Conservation (phyloP, 1,140 invertebrate genomes). For the Heterodera carotae region DNA sequence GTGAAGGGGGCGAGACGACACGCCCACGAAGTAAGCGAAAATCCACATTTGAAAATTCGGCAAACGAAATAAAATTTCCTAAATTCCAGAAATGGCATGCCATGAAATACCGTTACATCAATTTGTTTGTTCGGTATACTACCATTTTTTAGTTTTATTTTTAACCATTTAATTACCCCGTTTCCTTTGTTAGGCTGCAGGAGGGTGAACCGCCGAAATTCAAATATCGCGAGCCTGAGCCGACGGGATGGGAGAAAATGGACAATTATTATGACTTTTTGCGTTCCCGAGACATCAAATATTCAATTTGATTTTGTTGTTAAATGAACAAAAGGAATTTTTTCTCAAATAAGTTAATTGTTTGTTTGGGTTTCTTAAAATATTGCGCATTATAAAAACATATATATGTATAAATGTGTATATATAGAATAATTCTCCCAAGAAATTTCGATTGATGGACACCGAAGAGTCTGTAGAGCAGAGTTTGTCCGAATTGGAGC, state of each 20-base stretch:
- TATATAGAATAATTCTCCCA: too few species aligned
- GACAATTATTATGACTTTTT: constrained; percentile 60
- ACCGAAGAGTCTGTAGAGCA: constrained; percentile 37
- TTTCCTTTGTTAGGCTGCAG: constrained; percentile 50
- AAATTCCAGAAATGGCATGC: constrained; percentile 41
- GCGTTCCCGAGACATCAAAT: constrained; percentile 58
- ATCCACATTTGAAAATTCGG: background rate
- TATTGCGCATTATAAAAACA: background rate
- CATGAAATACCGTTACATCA: constrained; percentile 62
- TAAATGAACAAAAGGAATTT: constrained; percentile 34
- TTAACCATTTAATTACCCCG: background rate
- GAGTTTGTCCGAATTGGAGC: constrained; percentile 50
- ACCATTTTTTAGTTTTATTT: constrained; percentile 23
- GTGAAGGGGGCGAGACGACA: constrained; percentile 59
- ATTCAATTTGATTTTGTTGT: constrained; percentile 54
- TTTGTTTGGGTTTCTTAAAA: constrained; percentile 22
- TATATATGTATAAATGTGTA: constrained; percentile 15
- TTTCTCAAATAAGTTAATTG: constrained; percentile 20
- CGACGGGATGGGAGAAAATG: constrained; percentile 64
- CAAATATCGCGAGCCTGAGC: constrained; percentile 37
- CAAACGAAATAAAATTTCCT: background rate
- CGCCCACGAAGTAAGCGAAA: constrained; percentile 51
- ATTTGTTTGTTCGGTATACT: constrained; percentile 55
- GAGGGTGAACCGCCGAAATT: constrained; percentile 52
- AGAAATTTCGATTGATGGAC: constrained; percentile 35